A percentile compares a stretch with the other conserved stretches of the same genome.
phyloP scores from a whole-genome alignment of 2,888 invertebrate genomes.

The Taenaris catops region DNA sequence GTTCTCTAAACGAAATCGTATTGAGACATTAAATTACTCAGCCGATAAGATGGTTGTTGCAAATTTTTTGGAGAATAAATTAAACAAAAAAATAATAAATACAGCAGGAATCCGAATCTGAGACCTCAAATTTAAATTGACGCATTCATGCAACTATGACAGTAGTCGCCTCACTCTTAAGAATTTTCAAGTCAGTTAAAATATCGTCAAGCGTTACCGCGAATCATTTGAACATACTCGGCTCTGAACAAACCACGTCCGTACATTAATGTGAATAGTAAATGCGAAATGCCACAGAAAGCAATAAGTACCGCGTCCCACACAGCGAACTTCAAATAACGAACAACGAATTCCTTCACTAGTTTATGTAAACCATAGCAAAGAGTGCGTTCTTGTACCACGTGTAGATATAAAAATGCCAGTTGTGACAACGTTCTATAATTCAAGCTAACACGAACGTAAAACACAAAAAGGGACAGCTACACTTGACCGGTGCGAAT shows the following conservation, averaged over 20 bases:
- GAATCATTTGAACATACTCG: constrained; percentile 45
- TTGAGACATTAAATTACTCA: neutral
- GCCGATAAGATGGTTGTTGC: no score
- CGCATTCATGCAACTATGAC: no score
- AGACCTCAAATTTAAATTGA: no score
- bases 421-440: constrained; percentile 39
- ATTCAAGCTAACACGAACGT: constrained; percentile 30
- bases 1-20: neutral
- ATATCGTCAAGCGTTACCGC: constrained; percentile 30
- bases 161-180: no score
- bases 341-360: constrained; percentile 56
- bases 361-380: constrained; percentile 46
- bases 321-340: constrained; percentile 51
- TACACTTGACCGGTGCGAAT: no score
- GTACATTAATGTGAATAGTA: constrained; percentile 57
- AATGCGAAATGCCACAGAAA: constrained; percentile 54
- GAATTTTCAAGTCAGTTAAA: neutral
- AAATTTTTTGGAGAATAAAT: neutral
- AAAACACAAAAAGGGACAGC: no score
- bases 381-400: constrained; percentile 26
- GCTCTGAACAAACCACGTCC: constrained; percentile 52
- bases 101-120: no score
- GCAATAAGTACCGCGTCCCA: constrained; percentile 39
- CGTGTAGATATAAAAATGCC: constrained; percentile 36
- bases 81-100: neutral